Base-by-base conservation (phyloP, 2,888 invertebrate genomes). In the Yponomeuta sedellus region DNA sequence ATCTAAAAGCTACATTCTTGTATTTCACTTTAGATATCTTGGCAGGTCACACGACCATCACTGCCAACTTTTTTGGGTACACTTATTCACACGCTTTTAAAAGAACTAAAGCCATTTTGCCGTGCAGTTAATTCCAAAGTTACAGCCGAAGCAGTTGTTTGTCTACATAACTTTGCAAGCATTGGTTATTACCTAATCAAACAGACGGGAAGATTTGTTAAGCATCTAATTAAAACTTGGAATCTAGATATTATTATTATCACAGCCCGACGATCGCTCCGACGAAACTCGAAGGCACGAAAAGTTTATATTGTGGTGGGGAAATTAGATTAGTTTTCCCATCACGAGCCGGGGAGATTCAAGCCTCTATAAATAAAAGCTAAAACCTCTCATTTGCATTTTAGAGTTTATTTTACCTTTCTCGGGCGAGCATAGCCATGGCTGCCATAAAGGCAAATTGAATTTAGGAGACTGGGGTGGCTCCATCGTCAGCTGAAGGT, bases 401-500 rank as follows among this genome's bases (percentile, higher is more conserved):
- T 52, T 52, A 16, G 16, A 16, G 3, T 5, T 12, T 44, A 44
- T 44, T 52, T 52, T 75, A 88, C 89, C 90, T 90, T 88, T 88
- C 67, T 80, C 80, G 28, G 88, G 82, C 61, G 88, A 85, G 19
- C 80, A 73, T 67, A 88, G 74, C 92, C 92, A 92, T 52, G 92
- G 92, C 70, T 92, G 92, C 92, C 92, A 92, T 59, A 92, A 74
- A 66, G 91, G 83, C 77, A 90, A 66, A 74, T 90, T 91, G 75
- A 91, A 92, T 73, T 92, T 92, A 10, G 92, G 92, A 22, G 92
- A 92, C 67, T 91, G 85, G 57, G 91, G 91, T 44, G 91, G 91
- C 73, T 92, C 92, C 91, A 92, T 91, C 64, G 84, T 80, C 67
- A 79, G 76, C 69, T 85, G 81, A 69, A 85, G 77, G 71, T 77